Base-by-base conservation (phyloP, 2,888 invertebrate species). In the Diloba caeruleocephala region DNA sequence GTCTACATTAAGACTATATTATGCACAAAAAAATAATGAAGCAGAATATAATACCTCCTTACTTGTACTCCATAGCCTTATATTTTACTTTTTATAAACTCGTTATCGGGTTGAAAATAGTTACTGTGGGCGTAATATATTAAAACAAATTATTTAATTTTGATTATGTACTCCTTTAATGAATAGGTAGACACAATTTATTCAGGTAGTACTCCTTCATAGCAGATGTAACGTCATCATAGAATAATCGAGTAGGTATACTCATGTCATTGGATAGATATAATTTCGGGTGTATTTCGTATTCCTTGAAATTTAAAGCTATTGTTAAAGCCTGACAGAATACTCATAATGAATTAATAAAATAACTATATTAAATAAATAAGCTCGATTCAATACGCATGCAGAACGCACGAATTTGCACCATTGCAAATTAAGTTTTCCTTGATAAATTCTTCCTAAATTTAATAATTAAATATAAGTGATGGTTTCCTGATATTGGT, bases 231-330 rank as follows among this genome's bases (percentile, higher is more conserved):
- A 21, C 7, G 25, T n/a, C n/a, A n/a, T n/a, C n/a, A n/a, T n/a
- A n/a, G n/a, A n/a, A 29, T 58, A 53, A 61, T 49, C 39, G 64
- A 60, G 44, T 49, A 43, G 38, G 43, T 48, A 48, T 43, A 13
- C n/a, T 1, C 5, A 34, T 29, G 28, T 39, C 17, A 32, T 39
- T 15, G 23, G 3, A 21, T 21, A 5, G 1, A 21, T 21, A 7
- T 4, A 21, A 21, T 21, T 4, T 7, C 7, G 21, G 21, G 21
- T 21, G 21, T 21, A 7, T 21, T 21, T 21, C 21, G 1, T 5
- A 21, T 7, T 7, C 21, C 21, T 5, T 7, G 6, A 5, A 21
- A 21, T 21, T 17, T 17, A 17, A n/a, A n/a, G n/a, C n/a, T n/a
- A n/a, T n/a, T n/a, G n/a, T n/a, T n/a, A n/a, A n/a, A n/a, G n/a